Evolutionary conservation across 2,888 invertebrate genomes (phyloP).

Genomic region (Leucophora obtusa): DNA sequence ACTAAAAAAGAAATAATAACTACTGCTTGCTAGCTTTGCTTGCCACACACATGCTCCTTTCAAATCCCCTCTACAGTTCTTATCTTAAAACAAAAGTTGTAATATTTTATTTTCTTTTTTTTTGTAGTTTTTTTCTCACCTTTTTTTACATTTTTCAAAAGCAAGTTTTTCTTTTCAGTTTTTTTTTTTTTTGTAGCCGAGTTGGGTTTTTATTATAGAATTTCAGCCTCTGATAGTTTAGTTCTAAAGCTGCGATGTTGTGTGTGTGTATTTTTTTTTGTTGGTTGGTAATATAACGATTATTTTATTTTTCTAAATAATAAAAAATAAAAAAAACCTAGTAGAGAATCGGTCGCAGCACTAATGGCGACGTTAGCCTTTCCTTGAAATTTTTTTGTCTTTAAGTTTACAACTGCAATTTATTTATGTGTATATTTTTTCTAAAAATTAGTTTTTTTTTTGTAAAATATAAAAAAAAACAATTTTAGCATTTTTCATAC

Average conservation of each 20-base stretch:
- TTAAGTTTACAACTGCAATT: conserved; percentile 57
- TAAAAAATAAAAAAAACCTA: conserved; percentile 46
- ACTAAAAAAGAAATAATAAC: conserved; percentile 29
- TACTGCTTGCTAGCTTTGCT: conserved; percentile 44
- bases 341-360: conserved; percentile 49
- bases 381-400: conserved; percentile 62
- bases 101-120: conserved; percentile 61
- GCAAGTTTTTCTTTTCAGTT: conserved; percentile 61
- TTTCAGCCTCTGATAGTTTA: conserved; percentile 54
- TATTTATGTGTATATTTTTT: conserved; percentile 50
- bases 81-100: conserved; percentile 60
- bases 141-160: conserved; percentile 62
- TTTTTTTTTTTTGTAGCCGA: conserved; percentile 25
- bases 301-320: conserved; percentile 61
- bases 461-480: conserved; percentile 27
- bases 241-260: conserved; percentile 48
- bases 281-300: conserved; percentile 50
- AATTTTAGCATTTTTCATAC: conserved; percentile 46
- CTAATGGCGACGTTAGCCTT: conserved; percentile 62
- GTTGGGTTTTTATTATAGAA: conserved; percentile 48
- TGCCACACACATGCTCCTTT: conserved; percentile 49
- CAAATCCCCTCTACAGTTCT: conserved; percentile 32
- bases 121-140: conserved; percentile 56
- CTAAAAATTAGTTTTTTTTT: conserved; percentile 49
- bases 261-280: conserved; percentile 39